Evolutionary conservation across 1,140 invertebrate species (phyloP).

Genomic region (Magallana gigas): DNA sequence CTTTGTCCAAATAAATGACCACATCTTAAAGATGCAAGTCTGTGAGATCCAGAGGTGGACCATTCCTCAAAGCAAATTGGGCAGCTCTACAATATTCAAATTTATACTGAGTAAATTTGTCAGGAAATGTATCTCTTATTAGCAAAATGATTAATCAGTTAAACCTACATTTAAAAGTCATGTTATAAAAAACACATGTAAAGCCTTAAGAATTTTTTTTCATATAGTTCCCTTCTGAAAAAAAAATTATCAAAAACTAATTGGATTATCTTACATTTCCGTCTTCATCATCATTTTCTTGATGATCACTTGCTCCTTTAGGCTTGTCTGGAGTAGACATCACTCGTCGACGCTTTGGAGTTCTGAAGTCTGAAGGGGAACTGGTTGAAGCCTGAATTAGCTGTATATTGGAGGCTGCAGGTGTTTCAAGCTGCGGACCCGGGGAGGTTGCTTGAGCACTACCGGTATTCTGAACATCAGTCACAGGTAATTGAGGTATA

Average conservation of each 20-base stretch:
- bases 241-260: no score
- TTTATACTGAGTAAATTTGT: no score
- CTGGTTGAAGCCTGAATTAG: not conserved
- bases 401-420: not conserved
- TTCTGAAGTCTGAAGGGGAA: constrained; percentile 65
- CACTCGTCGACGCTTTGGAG: constrained; percentile 66
- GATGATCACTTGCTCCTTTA: constrained; percentile 22
- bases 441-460: not conserved
- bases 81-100: constrained; percentile 82
- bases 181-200: no score
- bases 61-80: constrained; percentile 93
- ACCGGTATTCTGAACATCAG: not conserved
- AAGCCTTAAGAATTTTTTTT: no score
- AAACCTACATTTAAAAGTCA: no score
- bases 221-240: no score
- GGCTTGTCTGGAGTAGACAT: constrained; percentile 61
- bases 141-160: no score
- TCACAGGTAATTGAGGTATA: not conserved
- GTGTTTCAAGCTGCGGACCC: not conserved
- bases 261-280: constrained; percentile 61
- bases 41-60: constrained; percentile 91
- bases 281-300: constrained; percentile 64
- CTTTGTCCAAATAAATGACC: constrained; percentile 93
- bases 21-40: constrained; percentile 90
- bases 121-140: no score